Evolutionary conservation across 2,888 invertebrate genomes (phyloP), one percentile per base, ranked within the genome.

Genomic region (Drosophila yooni): DNA sequence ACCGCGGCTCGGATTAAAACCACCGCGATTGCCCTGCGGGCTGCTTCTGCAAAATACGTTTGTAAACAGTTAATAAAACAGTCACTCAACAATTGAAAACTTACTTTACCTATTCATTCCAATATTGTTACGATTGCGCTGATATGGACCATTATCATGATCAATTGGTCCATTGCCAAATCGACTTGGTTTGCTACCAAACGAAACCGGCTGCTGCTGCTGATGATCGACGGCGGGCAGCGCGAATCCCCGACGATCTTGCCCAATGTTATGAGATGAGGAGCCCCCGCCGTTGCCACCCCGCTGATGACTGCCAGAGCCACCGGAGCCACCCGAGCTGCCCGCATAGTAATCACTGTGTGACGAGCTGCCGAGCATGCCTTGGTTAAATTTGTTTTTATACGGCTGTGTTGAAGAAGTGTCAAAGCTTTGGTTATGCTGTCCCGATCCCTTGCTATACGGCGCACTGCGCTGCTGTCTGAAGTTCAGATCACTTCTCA

Each of bases 181-280:
- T 25, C 83, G 94, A 92, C 94, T 93, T 54, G 76, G 81, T 63
- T 82, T 85, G n/a, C 70, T 67, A n/a, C 82, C 88, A 67, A 83
- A 81, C 10, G 83, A 50, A n/a, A 74, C 61, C 63, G 82, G 77
- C 56, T 89, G 76, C 27, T 82, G 76, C 25, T 80, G 82, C 21
- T 81, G 87, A 59, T 85, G 84, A 1, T 86, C 88, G 2, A 77
- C 86, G 34, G 74, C 92, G 1, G 93, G 92, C 62, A 93, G 74
- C 2, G 92, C 91, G 68, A 93, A 93, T 3, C 93, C 93, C 13
- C 93, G 88, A 21, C 93, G 86, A 76, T 93, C 93, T 81, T 93
- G 92, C n/a, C 70, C 86, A 72, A 76, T 66, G 58, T 78, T 70
- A 33, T 52, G 58, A 6, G 68, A 59, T 65, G 72, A 50, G n/a